Conservation (phyloP, 92 coral and sea anemone genomes). For the Isaurus tuberculatus region DNA sequence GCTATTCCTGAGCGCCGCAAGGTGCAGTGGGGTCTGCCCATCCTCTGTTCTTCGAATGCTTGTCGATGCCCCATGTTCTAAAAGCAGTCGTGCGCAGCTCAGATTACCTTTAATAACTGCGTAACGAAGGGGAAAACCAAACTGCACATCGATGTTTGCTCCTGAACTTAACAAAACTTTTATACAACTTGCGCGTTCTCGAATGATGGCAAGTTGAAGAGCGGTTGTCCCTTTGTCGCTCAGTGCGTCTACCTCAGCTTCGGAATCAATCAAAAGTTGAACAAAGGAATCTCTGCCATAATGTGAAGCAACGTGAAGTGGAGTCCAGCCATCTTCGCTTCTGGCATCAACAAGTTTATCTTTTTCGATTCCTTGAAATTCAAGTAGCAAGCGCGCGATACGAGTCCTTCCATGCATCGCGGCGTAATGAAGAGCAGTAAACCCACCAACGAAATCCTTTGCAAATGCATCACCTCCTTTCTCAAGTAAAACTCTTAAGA, state of each 20-base stretch:
- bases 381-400: constrained; percentile 80
- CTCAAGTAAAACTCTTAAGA: constrained; percentile 80
- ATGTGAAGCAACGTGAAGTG: constrained; percentile 88
- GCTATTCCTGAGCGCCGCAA: constrained; percentile 83
- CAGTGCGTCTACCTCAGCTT: constrained; percentile 82
- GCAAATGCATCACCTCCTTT: constrained; percentile 90
- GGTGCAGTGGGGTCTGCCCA: constrained; percentile 86
- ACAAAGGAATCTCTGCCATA: constrained; percentile 91
- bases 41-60: constrained; percentile 83
- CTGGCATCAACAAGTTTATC: constrained; percentile 85
- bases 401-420: constrained; percentile 94
- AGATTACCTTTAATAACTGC: constrained; percentile 88
- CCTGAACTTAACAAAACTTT: constrained; percentile 78
- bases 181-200: constrained; percentile 84
- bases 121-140: constrained; percentile 87
- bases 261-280: constrained; percentile 72
- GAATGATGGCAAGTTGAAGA: constrained; percentile 90
- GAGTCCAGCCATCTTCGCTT: constrained; percentile 97
- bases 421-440: constrained; percentile 88
- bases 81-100: constrained; percentile 78
- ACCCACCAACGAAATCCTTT: constrained; percentile 86
- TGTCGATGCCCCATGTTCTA: constrained; percentile 81
- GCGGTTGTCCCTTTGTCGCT: constrained; percentile 96
- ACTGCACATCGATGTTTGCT: constrained; percentile 87
- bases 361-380: constrained; percentile 76